These are phyloP conservation scores for Protophormia terraenovae DNA, from an alignment of 2,888 invertebrate species.

Conservation along the genomic window DNA sequence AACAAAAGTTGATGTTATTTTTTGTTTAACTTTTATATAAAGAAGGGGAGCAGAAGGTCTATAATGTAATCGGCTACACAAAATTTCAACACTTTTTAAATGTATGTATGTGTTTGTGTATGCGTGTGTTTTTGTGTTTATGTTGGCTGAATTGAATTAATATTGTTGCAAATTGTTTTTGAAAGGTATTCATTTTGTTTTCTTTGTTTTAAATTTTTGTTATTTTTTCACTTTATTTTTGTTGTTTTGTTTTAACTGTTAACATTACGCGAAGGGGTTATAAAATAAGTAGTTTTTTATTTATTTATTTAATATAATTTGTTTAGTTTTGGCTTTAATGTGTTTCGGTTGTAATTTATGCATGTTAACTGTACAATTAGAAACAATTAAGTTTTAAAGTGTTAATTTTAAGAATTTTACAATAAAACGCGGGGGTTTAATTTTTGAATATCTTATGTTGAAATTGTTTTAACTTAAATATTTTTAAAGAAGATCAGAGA, in stretches of 20 bases:
- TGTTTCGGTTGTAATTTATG: neutral
- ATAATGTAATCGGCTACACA: neutral
- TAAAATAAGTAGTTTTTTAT: neutral
- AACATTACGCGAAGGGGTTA: neutral
- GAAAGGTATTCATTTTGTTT: constrained; percentile 53
- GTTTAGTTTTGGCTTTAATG: neutral
- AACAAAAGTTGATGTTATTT: neutral
- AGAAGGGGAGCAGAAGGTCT: neutral
- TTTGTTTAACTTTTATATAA: neutral
- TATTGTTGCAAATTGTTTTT: constrained; percentile 50
- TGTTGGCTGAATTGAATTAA: constrained; percentile 35
- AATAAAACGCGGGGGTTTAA: too few species aligned
- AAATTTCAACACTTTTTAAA: constrained; percentile 28
- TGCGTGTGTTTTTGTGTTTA: neutral
- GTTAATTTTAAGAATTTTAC: neutral
- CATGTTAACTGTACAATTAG: neutral
- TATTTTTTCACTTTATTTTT: neutral
- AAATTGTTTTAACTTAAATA: too few species aligned
- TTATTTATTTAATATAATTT: neutral
- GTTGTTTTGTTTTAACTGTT: neutral
- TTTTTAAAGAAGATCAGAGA: too few species aligned
- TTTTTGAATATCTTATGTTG: too few species aligned
- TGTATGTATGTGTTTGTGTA: neutral
- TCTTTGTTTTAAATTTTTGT: constrained; percentile 6
- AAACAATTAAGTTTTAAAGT: constrained; percentile 4